These are phyloP conservation scores for Dynastes hyllus DNA, from an alignment of 2,888 invertebrate species.

Conservation along the genomic window DNA sequence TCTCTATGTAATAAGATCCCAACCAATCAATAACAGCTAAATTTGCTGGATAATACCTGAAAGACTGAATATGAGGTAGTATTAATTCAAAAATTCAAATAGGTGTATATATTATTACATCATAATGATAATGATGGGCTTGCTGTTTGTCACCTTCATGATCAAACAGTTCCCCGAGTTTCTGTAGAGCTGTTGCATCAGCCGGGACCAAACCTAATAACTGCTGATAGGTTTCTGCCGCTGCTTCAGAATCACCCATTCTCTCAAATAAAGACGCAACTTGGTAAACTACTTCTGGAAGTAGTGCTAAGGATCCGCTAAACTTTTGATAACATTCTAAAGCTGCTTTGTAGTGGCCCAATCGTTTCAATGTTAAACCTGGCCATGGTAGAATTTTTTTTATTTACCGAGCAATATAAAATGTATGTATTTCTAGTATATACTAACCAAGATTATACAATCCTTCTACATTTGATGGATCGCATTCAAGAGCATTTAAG, in stretches of 20 bases:
- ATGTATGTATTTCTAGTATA: background rate
- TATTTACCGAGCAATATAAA: background rate
- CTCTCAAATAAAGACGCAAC: slow-evolving; percentile 85
- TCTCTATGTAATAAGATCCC: slow-evolving; percentile 90
- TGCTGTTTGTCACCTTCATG: slow-evolving; percentile 93
- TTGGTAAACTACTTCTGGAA: slow-evolving; percentile 78
- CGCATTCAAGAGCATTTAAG: slow-evolving; percentile 84
- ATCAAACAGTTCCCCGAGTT: slow-evolving; percentile 93
- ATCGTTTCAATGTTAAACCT: slow-evolving; percentile 82
- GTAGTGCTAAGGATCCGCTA: slow-evolving; percentile 74
- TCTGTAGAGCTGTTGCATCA: slow-evolving; percentile 91
- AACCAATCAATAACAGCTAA: slow-evolving; percentile 90
- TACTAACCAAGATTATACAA: slow-evolving; percentile 84
- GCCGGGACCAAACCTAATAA: slow-evolving; percentile 88
- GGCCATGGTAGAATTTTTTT: slow-evolving; percentile 45
- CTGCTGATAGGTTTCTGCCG: slow-evolving; percentile 81
- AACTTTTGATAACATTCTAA: slow-evolving; percentile 87
- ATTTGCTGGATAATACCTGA: slow-evolving; percentile 81
- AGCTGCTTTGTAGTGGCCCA: slow-evolving; percentile 82
- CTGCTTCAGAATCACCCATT: slow-evolving; percentile 76
- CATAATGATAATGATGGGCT: slow-evolving; percentile 88
- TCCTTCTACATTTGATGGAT: slow-evolving; percentile 88
- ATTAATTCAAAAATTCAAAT: background rate
- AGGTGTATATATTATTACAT: slow-evolving; percentile 72
- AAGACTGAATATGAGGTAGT: slow-evolving; percentile 73